Base-by-base conservation (phyloP, 2,888 invertebrate genomes). In the Leucoptera coffeella region DNA sequence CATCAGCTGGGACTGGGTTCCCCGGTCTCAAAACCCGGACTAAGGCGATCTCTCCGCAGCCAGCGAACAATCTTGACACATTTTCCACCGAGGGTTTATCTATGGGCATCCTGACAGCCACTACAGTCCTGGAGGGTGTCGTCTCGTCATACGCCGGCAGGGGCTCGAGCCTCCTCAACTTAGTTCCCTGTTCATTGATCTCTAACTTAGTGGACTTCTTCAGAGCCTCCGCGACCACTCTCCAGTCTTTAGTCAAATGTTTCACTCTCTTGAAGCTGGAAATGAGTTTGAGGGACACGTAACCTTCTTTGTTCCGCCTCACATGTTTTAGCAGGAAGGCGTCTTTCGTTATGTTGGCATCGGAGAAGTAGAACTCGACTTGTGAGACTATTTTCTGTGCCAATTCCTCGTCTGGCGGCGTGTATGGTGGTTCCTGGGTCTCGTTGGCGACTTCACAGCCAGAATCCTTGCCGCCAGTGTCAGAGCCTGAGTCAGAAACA, bases 251-350 rank as follows among this genome's bases (percentile, higher is more conserved):
- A 9, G 93, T 91, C 30, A 95, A 64, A 45, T 92, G 90, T 44
- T 95, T 94, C 22, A 96, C 92, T 33, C 92, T 80, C 49, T 94
- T 92, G 55, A 96, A 94, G 45, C 93, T 93, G 9, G 94, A 91
- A 37, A 96, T 90, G 30, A 96, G 72, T 55, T 95, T 96, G 27
- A 96, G 71, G 28, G 91, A 93, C 10, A 96, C 94, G 59, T 85
- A 95, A 12, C 95, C 95, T 58, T 93, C 93, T 58, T 93, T 94
- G 57, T 95, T 94, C 28, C 94, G 77, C 29, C 90, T 81, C 12
- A 95, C 93, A 51, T 95, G 95, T 52, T 96, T 96, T 34, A 95
- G 61, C 23, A 96, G 73, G 58, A 96, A 96, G 9, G 94, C 92
- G 50, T 96, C 95, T 52, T 94, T 94, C 3, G 91, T 80, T 38